Base-by-base conservation (phyloP, 2,888 invertebrate genomes). In the Hemistola chrysoprasaria region DNA sequence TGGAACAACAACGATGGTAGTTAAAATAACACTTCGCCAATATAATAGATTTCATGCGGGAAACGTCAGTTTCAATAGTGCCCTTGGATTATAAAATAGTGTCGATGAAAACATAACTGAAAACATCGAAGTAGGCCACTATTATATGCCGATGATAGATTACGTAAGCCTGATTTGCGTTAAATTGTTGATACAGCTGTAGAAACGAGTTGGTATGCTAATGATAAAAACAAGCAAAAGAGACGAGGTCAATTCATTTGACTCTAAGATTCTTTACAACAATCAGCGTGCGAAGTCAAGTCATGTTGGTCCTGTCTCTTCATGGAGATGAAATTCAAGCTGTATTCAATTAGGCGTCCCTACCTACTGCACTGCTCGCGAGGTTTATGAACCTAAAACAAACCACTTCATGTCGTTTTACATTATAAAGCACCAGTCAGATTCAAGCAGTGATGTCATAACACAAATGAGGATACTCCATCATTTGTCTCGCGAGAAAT, bases 261-360 rank as follows among this genome's bases (percentile, higher is more conserved):
- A 86, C 85, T 80, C 60, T 49, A 59, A 71, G 77, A 84, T 83
- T 84, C 83, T 67, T 72, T 55, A 53, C 62, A 56, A 76, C 83
- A 86, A 85, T 85, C 87, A 84, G 81, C 84, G 81, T 83, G 85
- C 85, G 78, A 86, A 85, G 84, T 66, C 56, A 70, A 62, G 43
- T 67, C 65, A 69, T 79, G 72, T 81, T 81, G 72, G 67, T 75
- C 69, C 71, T 69, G 69, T 70, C 69, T 63, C 55, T 69, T 59
- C 65, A 78, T 78, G 71, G 71, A 65, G 58, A 65, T 71, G 83
- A 73, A 73, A 84, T 75, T 72, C 71, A 74, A 86, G 74, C 68
- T 67, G 67, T 68, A 74, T 76, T 77, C 68, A 76, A 84, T 83
- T 78, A 71, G 52, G 41, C 50, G n/a, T n/a, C n/a, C n/a, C n/a